A percentile compares a stretch with the other conserved stretches of the same genome.
Evolutionary conservation across 2,888 invertebrate genomes (phyloP).

Genomic region (Gari tellinella): DNA sequence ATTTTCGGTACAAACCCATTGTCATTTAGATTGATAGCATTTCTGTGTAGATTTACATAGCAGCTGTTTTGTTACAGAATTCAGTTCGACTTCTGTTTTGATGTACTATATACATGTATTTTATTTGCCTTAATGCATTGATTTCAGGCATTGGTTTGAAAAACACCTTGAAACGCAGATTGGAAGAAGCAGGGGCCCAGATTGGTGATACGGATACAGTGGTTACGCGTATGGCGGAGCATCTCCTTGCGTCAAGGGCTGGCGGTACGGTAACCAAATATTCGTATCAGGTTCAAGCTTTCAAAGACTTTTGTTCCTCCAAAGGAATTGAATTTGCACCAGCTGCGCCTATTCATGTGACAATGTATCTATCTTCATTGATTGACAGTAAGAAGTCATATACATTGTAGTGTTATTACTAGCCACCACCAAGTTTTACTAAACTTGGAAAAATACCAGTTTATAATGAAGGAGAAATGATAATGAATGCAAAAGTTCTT

Average conservation of each 20-base stretch:
- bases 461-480: too few species aligned
- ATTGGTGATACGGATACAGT: background rate
- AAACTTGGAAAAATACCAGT: too few species aligned
- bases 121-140: background rate
- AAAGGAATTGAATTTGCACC: constrained; percentile 4
- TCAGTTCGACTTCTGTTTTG: too few species aligned
- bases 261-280: constrained; percentile 1
- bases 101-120: background rate
- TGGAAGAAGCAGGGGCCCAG: background rate
- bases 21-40: constrained; percentile 2
- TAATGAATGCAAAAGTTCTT: too few species aligned
- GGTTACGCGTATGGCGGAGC: background rate
- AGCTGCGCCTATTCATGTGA: constrained; percentile 14
- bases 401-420: too few species aligned
- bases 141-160: constrained; percentile 18
- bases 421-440: too few species aligned
- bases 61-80: too few species aligned
- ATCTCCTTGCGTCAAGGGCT: background rate
- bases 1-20: background rate
- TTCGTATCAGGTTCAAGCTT: background rate
- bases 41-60: background rate
- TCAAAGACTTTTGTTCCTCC: background rate
- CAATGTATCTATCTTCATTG: constrained; percentile 8
- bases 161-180: constrained; percentile 1
- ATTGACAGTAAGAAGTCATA: background rate